Evolutionary conservation across 1,140 invertebrate species (phyloP), one percentile per base, ranked within the genome.

Genomic region (Drosophila chauvacae): DNA sequence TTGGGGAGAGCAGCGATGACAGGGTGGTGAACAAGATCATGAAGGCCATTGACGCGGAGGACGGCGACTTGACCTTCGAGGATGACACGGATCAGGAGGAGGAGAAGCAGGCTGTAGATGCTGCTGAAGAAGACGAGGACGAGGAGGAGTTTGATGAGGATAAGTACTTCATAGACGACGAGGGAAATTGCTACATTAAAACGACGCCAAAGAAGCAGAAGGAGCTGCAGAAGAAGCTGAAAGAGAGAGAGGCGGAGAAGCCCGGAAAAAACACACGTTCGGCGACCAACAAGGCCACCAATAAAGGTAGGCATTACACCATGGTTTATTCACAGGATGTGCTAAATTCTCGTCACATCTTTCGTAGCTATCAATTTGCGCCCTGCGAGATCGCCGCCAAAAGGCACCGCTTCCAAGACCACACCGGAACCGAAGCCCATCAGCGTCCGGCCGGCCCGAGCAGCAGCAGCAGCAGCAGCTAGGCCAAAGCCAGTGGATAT

Each of bases 1-100:
- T 97, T 55, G 95, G 95, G 72, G 94, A 94, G 45, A 68, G 75
- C 59, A 60, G 47, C 57, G 48, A 58, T 13, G 79, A 81, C 23
- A 77, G 74, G 44, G 69, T 74, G 6, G 69, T 68, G 44, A 35
- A 69, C 64, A 76, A 48, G 20, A 75, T 76, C 42, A 37, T 70
- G 65, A 74, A 51, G 45, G 64, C 37, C 20, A 65, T 47, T 10
- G 28, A 63, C 5, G 45, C 48, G 4, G 61, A 64, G 10, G 61
- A 39, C 9, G 39, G 35, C 11, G 59, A 69, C n/a, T n/a, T 30
- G 13, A 44, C 48, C 10, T 55, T 50, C 7, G 57, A 74, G n/a
- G 70, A 55, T 16, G 69, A 56, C 18, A 44, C 57, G 7, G 71
- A 44, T 33, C 26, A 33, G 23, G 61, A 44, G 23, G 51, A 20